These are phyloP conservation scores for Chlorospingus flavigularis DNA, from an alignment of 2,797 vertebrate genomes.

Conservation along the genomic window DNA sequence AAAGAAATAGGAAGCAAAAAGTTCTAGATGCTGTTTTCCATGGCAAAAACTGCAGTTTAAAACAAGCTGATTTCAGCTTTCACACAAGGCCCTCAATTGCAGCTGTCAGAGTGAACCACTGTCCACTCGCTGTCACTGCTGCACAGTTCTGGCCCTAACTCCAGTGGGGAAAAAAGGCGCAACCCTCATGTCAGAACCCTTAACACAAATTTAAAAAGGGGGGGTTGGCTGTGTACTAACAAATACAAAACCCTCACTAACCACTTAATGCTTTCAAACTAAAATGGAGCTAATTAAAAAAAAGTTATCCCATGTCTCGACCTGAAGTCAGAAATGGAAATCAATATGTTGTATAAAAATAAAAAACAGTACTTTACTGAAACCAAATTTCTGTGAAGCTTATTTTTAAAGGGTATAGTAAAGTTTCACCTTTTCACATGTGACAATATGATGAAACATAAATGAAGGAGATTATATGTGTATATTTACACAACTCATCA, in stretches of 20 bases:
- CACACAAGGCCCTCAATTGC: neutral
- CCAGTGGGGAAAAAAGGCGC: neutral
- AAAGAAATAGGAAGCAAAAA: neutral
- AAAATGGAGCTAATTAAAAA: neutral
- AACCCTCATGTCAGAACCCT: neutral
- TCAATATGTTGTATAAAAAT: neutral
- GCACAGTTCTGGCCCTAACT: neutral
- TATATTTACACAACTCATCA: neutral
- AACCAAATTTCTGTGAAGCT: neutral
- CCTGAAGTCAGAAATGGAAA: neutral
- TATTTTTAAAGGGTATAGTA: neutral
- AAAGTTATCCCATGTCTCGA: accelerated
- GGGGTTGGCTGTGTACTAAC: neutral
- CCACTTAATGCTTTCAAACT: neutral
- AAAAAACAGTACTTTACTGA: neutral
- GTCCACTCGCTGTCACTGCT: neutral
- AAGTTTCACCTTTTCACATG: neutral
- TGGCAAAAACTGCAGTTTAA: neutral
- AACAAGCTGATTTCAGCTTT: neutral
- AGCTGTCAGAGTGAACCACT: neutral
- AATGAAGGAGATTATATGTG: neutral
- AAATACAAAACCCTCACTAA: neutral
- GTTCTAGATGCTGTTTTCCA: neutral
- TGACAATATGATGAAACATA: neutral
- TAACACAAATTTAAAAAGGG: neutral